Conservation (phyloP, 2,113 vertebrate genomes). For the Chunga burmeisteri region DNA sequence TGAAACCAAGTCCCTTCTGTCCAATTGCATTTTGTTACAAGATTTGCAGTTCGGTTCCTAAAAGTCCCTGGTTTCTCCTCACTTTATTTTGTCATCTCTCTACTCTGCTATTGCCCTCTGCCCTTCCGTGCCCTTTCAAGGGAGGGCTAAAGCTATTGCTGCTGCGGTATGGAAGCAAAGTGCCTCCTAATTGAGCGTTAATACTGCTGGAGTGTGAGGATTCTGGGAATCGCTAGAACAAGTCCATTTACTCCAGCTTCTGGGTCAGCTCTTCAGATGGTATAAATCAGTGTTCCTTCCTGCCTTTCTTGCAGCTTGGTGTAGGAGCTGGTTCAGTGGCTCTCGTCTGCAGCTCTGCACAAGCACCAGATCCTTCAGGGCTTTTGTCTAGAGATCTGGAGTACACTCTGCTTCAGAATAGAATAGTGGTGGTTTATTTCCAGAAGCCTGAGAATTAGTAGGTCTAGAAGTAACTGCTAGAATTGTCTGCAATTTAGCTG, state of each 20-base stretch:
- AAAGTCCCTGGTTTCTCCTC: conserved; percentile 11
- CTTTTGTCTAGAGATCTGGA: background rate
- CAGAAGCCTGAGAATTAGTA: background rate
- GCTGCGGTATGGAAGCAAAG: conserved; percentile 17
- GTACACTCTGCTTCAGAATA: background rate
- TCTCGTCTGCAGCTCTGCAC: background rate
- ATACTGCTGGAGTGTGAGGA: conserved; percentile 35
- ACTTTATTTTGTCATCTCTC: conserved; percentile 36
- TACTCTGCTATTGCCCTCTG: conserved; percentile 35
- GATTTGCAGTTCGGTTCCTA: conserved; percentile 32
- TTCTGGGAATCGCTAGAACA: conserved; percentile 29
- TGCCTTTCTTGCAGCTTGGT: background rate
- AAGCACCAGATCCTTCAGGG: background rate
- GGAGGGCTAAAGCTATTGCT: conserved; percentile 28
- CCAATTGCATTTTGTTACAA: conserved; percentile 38
- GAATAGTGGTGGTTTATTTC: background rate
- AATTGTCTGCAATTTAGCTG: background rate
- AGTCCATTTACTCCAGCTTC: conserved; percentile 25
- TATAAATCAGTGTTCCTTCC: conserved; percentile 17
- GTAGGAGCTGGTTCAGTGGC: background rate
- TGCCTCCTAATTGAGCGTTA: conserved; percentile 61
- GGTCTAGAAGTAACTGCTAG: background rate
- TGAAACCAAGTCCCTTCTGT: conserved; percentile 52
- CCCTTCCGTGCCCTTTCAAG: conserved; percentile 33
- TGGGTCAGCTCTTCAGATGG: conserved; percentile 34